phyloP scores from a whole-genome alignment of 2,888 invertebrate species.

The Alcis repandata region DNA sequence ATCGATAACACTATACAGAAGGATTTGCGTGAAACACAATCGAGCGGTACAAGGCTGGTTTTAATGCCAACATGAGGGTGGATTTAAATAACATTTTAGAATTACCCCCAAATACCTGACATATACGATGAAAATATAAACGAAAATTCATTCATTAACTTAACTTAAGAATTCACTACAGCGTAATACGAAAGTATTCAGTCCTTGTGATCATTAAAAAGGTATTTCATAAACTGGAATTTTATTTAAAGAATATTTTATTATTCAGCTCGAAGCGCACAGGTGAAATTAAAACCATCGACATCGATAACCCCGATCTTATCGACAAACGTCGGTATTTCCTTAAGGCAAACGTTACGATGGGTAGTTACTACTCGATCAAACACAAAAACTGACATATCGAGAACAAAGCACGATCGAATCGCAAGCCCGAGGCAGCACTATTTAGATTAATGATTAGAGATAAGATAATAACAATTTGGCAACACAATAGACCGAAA shows the following conservation, averaged over 20 bases:
- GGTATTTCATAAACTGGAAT: no score
- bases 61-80: no score
- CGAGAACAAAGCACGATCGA: conserved; percentile 24
- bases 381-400: conserved; percentile 34
- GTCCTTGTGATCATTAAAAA: no score
- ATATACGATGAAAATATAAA: no score
- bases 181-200: no score
- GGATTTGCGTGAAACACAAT: no score
- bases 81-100: no score
- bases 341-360: conserved; percentile 26
- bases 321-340: conserved; percentile 27
- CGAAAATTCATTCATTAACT: no score
- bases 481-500: conserved; percentile 39
- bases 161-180: no score
- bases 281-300: conserved; percentile 18
- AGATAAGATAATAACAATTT: conserved; percentile 42
- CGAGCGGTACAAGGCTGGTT: no score
- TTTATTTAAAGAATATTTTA: neutral
- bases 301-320: conserved; percentile 15
- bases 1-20: no score
- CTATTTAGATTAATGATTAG: conserved; percentile 37
- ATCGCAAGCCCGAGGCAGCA: conserved; percentile 15
- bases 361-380: conserved; percentile 20
- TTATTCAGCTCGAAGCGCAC: neutral
- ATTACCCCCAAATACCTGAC: no score